A percentile compares a stretch with the other conserved stretches of the same genome.
Evolutionary conservation across 2,113 vertebrate species (phyloP).

Genomic region (Strix uralensis): DNA sequence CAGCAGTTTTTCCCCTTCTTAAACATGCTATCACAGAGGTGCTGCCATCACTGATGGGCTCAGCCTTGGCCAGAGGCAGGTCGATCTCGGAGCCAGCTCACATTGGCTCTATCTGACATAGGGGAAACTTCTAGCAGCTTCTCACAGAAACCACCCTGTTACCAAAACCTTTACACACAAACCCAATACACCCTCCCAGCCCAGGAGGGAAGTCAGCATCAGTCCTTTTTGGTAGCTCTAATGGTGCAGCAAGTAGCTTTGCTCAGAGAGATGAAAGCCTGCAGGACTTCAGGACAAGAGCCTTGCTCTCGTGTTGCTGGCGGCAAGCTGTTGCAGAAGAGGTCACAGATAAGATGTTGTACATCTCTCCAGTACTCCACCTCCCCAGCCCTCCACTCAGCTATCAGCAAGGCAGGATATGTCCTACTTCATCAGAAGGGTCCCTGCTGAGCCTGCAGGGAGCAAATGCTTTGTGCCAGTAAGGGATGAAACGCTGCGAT

Average conservation of each 20-base stretch:
- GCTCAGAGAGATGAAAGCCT: background rate
- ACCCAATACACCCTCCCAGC: background rate
- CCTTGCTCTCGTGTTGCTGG: background rate
- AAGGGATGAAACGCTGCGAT: rapidly evolving
- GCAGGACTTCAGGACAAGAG: background rate
- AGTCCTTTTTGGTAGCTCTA: background rate
- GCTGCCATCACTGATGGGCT: background rate
- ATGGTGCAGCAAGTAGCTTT: background rate
- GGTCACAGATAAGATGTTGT: background rate
- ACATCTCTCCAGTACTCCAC: background rate
- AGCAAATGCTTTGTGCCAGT: background rate
- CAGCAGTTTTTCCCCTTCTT: background rate
- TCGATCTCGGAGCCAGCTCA: background rate
- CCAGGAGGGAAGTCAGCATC: background rate
- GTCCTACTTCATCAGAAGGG: background rate
- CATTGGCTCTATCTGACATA: rapidly evolving
- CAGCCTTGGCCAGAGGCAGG: too few species aligned
- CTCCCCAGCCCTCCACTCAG: background rate
- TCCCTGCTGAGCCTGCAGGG: background rate
- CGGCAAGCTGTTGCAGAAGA: background rate
- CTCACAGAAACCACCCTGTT: background rate
- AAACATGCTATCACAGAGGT: background rate
- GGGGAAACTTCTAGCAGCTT: background rate
- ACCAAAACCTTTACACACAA: background rate
- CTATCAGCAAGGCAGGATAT: background rate